Base-by-base conservation (phyloP, 35 echinoderm and acorn worm genomes). In the Apostichopus californicus region DNA sequence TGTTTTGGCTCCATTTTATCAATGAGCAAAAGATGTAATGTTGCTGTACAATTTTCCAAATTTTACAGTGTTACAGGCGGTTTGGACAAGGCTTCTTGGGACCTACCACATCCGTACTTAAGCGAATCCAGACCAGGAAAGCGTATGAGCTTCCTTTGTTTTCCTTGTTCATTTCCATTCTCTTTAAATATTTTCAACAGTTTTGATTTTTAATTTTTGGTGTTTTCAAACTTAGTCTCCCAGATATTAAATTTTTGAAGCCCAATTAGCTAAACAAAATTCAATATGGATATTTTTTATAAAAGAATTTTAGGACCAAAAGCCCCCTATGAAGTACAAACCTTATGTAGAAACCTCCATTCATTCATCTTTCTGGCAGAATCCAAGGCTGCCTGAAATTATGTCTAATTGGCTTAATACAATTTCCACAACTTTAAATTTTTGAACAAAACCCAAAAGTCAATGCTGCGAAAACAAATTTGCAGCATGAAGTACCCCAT, bases 91-190 rank as follows among this genome's bases (percentile, higher is more conserved):
- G 60, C 86, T 89, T 17, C 86, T 72, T 89, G 86, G 28, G 86
- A 85, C 9, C 86, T 55, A 89, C 86, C 86, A 75, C 86, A 72
- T 66, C 86, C 64, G 86, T 72, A 72, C 86, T 65, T 89, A 72
- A 89, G 72, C 86, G 68, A 72, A 89, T 28, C 61, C 61, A 89
- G 57, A 89, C 86, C 86, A 52, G 86, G 86, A 89, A 89, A 72
- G 86, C 86, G 86, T 89, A 89, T 89, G 86, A 89, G 68, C 68
- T 89, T 89, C 86, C 86, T 72, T 89, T 89, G 86, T 89, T 89
- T 89, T 89, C 86, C 86, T 89, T 66, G 86, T 89, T 89, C 60
- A 68, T 72, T 89, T 89, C 86, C 86, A 89, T 89, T 89, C 68
- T 72, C 64, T 89, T 75, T 75, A 75, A 75, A 75, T 75, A 20